Evolutionary conservation across 2,888 invertebrate species (phyloP).

Genomic region (Melikaiella ostensackeni): DNA sequence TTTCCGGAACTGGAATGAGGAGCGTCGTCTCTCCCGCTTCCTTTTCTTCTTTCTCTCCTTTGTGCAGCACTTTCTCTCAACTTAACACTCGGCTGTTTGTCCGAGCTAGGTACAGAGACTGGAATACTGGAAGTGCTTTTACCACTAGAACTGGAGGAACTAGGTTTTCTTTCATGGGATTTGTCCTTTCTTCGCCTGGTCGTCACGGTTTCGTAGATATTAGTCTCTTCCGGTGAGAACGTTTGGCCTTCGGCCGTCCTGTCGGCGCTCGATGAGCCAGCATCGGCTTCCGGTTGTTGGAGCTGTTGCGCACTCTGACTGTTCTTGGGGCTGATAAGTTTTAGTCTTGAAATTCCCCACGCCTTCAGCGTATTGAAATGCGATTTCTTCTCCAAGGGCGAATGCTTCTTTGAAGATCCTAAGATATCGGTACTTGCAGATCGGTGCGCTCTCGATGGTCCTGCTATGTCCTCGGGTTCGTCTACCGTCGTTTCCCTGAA

Average conservation of each 20-base stretch:
- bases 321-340: constrained; percentile 81
- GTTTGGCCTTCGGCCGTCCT: constrained; percentile 52
- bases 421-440: constrained; percentile 85
- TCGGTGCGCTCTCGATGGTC: constrained; percentile 68
- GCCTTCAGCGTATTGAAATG: constrained; percentile 90
- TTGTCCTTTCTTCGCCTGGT: constrained; percentile 84
- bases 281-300: constrained; percentile 46
- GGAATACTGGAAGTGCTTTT: constrained; percentile 72
- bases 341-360: constrained; percentile 90
- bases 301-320: constrained; percentile 58
- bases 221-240: constrained; percentile 78
- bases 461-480: constrained; percentile 65
- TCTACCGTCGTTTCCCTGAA: constrained; percentile 68
- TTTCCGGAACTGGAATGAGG: constrained; percentile 95
- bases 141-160: constrained; percentile 82
- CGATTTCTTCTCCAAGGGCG: constrained; percentile 83
- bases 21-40: constrained; percentile 84
- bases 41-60: constrained; percentile 84
- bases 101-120: constrained; percentile 64
- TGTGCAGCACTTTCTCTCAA: constrained; percentile 87
- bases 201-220: constrained; percentile 84
- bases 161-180: constrained; percentile 88
- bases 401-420: constrained; percentile 81
- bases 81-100: constrained; percentile 81
- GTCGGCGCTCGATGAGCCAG: constrained; percentile 51